These are phyloP conservation scores for Macrosteles quadrilineatus DNA, from an alignment of 1,140 invertebrate species.

Conservation along the genomic window DNA sequence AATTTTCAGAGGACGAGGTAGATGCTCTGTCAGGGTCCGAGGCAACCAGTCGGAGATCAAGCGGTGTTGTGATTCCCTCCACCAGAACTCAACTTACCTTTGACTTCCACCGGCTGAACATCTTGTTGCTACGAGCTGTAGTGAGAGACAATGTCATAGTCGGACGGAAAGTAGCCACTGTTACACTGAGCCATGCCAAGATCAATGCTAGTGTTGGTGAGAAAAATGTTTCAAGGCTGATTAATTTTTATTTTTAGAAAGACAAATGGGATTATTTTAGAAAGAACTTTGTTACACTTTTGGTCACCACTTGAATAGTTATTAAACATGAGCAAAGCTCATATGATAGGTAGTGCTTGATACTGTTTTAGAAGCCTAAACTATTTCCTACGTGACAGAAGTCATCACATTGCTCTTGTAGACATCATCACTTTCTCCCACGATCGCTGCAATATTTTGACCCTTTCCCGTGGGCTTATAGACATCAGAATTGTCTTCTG, in stretches of 20 bases:
- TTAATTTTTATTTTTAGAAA: not conserved
- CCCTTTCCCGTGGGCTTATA: too few relatives aligned
- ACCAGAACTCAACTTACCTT: conserved; percentile 79
- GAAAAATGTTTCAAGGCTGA: conserved; percentile 35
- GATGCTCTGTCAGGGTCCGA: not conserved
- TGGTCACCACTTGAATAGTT: not conserved
- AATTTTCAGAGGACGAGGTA: conserved; percentile 5
- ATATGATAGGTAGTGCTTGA: too few relatives aligned
- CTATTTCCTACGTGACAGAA: too few relatives aligned
- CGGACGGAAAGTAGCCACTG: conserved; percentile 90
- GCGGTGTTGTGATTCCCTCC: conserved; percentile 18
- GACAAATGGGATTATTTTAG: not conserved
- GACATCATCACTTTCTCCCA: too few relatives aligned
- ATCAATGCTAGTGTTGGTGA: conserved; percentile 84
- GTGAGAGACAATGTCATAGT: conserved; percentile 67
- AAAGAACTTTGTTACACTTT: not conserved
- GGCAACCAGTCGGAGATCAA: not conserved
- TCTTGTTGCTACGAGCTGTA: conserved; percentile 79
- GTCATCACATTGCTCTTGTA: too few relatives aligned
- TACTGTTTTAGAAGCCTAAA: too few relatives aligned
- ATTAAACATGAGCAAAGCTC: not conserved
- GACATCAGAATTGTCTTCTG: too few relatives aligned
- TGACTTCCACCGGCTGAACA: conserved; percentile 89
- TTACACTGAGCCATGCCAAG: conserved; percentile 86
- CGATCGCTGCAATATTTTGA: too few relatives aligned